Conservation (phyloP, 2,888 invertebrate genomes). For the Chalcis sispes region DNA sequence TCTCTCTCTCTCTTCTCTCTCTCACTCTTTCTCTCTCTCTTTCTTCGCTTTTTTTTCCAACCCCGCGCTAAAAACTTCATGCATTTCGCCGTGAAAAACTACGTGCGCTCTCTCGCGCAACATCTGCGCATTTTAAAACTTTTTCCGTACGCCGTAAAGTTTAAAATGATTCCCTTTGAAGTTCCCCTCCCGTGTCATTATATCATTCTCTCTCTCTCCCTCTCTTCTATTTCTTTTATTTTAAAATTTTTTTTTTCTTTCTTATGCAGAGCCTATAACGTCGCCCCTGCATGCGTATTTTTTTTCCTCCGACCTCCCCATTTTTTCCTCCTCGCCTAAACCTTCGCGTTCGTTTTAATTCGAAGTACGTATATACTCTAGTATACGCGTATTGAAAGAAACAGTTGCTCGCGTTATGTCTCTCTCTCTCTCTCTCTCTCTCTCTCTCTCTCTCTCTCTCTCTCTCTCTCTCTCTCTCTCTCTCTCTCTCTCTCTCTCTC, state of each 20-base stretch:
- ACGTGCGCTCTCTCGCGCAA: constrained; percentile 22
- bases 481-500: background rate
- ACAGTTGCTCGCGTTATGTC: background rate
- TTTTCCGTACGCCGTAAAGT: constrained; percentile 45
- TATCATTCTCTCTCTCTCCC: constrained; percentile 20
- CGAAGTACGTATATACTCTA: background rate
- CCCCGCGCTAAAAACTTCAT: constrained; percentile 30
- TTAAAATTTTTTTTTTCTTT: constrained; percentile 7
- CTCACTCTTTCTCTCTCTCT: background rate
- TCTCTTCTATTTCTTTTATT: constrained; percentile 11
- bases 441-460: background rate
- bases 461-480: background rate
- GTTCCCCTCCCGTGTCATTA: constrained; percentile 31
- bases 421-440: background rate
- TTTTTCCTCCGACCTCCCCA: background rate
- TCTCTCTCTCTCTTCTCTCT: background rate
- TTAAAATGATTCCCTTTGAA: constrained; percentile 50
- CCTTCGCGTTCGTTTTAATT: constrained; percentile 12
- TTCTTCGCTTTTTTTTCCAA: constrained; percentile 1
- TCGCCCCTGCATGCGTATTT: background rate
- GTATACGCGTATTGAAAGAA: constrained; percentile 3
- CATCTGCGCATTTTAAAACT: constrained; percentile 46
- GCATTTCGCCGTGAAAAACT: constrained; percentile 5
- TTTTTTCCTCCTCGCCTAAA: background rate
- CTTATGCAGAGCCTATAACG: background rate